Base-by-base conservation (phyloP, 1,140 invertebrate species). In the Tetragonula clypearis region DNA sequence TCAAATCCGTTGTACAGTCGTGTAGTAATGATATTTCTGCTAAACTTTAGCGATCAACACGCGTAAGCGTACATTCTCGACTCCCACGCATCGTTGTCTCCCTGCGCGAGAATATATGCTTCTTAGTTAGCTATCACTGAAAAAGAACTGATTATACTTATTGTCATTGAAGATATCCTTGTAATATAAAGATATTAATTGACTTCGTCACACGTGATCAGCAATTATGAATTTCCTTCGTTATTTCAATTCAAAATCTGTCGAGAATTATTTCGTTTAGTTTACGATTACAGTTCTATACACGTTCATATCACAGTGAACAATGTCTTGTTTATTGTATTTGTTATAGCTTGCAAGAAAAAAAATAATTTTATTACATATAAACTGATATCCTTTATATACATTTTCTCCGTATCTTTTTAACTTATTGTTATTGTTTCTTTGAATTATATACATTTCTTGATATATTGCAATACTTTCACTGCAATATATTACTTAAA, bases 31-130 rank as follows among this genome's bases (percentile, higher is more conserved):
- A 2, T 72, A 55, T 55, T 78, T 72, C 68, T 83, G 53, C 62
- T 30, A 62, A 89, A 89, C 78, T 87, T 89, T 68, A 80, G 62
- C 55, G 73, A 90, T 85, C 60, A 69, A 78, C 72, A 78, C 77
- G 74, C 77, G 84, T 87, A 84, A 86, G 88, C 86, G 78, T 86
- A 90, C 84, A 86, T 82, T 86, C 69, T 83, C 87, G 41, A 89
- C 91, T 89, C 91, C 91, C 90, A 92, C 91, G 91, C 91, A 89
- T 82, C 82, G 84, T 86, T 79, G 86, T 86, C 77, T 86, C 77
- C 87, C 71, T 65, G 53, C 56, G n/a, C 53, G 49, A 69, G 49
- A 69, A 85, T 69, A 80, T 41, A 60, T 74, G 11, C 53, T 74
- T 49, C 26, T 49, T 69, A 21, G 26, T 35, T 79, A 53, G 82